Evolutionary conservation across 1,140 invertebrate species (phyloP).

Genomic region (Sesamia nonagrioides): DNA sequence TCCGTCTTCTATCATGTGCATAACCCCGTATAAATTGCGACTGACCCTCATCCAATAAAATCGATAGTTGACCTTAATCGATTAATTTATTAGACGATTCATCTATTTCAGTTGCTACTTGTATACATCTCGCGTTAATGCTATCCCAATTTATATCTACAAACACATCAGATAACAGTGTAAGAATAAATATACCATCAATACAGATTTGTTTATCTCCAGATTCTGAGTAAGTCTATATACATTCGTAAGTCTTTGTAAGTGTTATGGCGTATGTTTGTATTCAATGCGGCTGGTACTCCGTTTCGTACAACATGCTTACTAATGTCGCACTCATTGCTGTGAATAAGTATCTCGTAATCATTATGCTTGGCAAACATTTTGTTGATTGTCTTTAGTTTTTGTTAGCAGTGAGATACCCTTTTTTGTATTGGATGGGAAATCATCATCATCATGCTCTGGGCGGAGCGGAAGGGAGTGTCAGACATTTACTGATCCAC

Average conservation of each 20-base stretch:
- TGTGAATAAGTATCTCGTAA: background rate
- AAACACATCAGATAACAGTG: background rate
- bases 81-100: background rate
- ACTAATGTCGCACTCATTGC: background rate
- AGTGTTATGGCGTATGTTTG: background rate
- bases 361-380: too few relatives aligned
- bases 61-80: background rate
- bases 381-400: background rate
- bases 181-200: background rate
- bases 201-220: background rate
- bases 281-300: background rate
- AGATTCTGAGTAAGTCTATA: background rate
- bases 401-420: too few relatives aligned
- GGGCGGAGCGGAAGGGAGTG: too few relatives aligned
- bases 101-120: background rate
- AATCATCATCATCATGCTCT: too few relatives aligned
- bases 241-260: background rate
- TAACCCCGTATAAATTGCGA: too few relatives aligned
- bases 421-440: too few relatives aligned
- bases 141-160: background rate
- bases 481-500: too few relatives aligned
- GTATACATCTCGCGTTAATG: background rate
- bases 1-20: too few relatives aligned
- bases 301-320: background rate
- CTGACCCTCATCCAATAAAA: conserved; percentile 5